These are phyloP conservation scores for Toxonevra muliebris DNA, from an alignment of 2,888 invertebrate genomes.

Conservation along the genomic window DNA sequence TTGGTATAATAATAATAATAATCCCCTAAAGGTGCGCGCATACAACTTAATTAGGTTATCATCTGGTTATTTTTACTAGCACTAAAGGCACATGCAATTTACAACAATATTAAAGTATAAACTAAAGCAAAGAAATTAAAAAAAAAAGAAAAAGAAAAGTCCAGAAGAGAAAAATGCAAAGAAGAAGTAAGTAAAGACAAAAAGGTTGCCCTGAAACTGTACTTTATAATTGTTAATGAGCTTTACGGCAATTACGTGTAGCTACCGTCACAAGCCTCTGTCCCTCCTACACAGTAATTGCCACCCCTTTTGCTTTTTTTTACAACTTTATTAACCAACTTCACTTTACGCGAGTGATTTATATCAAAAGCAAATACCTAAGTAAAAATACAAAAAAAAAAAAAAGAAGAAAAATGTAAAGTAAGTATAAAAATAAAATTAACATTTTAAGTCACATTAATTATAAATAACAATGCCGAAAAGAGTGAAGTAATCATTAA, in stretches of 20 bases:
- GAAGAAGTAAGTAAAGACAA: constrained; percentile 3
- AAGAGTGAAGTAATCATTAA: background rate
- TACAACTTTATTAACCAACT: constrained; percentile 7
- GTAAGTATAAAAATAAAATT: constrained; percentile 5
- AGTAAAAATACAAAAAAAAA: background rate
- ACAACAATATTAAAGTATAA: background rate
- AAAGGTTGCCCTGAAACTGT: constrained; percentile 27
- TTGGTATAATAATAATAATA: constrained; percentile 31
- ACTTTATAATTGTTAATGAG: constrained; percentile 47
- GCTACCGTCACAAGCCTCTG: constrained; percentile 24
- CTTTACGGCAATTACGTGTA: constrained; percentile 37
- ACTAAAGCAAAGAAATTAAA: constrained; percentile 17
- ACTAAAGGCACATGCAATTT: too few relatives aligned
- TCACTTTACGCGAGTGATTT: background rate
- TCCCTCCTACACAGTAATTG: constrained; percentile 18
- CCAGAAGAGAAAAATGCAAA: background rate
- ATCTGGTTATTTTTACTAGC: constrained; percentile 36
- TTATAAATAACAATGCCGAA: background rate
- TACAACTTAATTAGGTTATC: constrained; percentile 54
- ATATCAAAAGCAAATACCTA: background rate
- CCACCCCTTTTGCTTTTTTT: constrained; percentile 12
- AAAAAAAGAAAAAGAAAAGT: too few relatives aligned
- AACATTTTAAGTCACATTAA: constrained; percentile 23
- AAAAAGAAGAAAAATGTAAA: background rate
- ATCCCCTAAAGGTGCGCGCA: constrained; percentile 40